Evolutionary conservation across 1,140 invertebrate species (phyloP).

Genomic region (Caenorhabditis briggsae): DNA sequence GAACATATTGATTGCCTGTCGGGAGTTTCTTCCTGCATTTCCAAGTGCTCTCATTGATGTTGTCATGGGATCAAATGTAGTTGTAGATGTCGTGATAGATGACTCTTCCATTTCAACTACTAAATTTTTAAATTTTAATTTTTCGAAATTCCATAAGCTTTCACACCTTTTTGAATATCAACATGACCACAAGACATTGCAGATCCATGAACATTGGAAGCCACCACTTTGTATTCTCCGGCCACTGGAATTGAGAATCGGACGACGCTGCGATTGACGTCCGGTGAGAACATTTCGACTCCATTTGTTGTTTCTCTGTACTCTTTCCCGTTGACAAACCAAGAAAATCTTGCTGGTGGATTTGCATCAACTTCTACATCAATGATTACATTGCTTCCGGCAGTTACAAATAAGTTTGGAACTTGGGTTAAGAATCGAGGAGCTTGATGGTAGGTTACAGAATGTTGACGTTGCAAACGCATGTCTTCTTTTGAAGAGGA

Average conservation of each 20-base stretch:
- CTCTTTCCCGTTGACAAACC: slow-evolving; percentile 74
- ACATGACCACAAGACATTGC: slow-evolving; percentile 73
- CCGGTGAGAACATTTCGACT: slow-evolving; percentile 72
- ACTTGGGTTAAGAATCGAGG: slow-evolving; percentile 64
- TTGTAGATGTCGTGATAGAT: neutral
- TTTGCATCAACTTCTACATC: slow-evolving; percentile 75
- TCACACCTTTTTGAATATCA: slow-evolving; percentile 71
- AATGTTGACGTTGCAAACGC: slow-evolving; percentile 28
- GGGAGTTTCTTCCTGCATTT: slow-evolving; percentile 11
- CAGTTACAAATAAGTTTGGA: slow-evolving; percentile 71
- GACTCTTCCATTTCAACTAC: slow-evolving; percentile 31
- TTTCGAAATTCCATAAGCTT: neutral
- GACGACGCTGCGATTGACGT: slow-evolving; percentile 74
- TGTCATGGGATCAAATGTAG: slow-evolving; percentile 33
- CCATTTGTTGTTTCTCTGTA: slow-evolving; percentile 62
- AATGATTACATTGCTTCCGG: slow-evolving; percentile 69
- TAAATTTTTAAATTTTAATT: slow-evolving; percentile 5
- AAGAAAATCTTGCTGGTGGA: slow-evolving; percentile 69
- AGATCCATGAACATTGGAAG: slow-evolving; percentile 73
- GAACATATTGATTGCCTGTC: slow-evolving; percentile 43
- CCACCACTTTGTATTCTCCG: slow-evolving; percentile 75
- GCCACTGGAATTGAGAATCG: slow-evolving; percentile 71
- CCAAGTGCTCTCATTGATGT: slow-evolving; percentile 46
- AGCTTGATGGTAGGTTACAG: slow-evolving; percentile 50
- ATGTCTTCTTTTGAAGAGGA: slow-evolving; percentile 55